Evolutionary conservation across 2,797 vertebrate genomes (phyloP), one percentile per base, ranked within the genome.

Genomic region (Lindbergichthys nudifrons): DNA sequence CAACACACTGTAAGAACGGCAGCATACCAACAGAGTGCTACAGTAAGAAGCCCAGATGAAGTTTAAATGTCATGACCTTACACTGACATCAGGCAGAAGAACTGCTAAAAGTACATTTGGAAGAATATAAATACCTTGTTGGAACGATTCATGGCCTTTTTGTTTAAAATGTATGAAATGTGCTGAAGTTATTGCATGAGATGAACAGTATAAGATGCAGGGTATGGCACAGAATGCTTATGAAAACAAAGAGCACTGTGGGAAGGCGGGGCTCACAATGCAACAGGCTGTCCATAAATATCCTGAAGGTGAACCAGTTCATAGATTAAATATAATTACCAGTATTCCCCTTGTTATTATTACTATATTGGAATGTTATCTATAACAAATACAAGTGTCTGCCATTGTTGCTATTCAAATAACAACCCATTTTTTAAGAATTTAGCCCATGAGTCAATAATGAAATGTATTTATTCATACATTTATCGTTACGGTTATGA

Each of bases 31-130:
- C 83, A 64, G 68, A 75, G 80, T 71, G 75, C 73, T 78, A 21
- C 21, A 21, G 21, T 21, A 75, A 89, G 84, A 77, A 70, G 75
- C 73, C 23, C 56, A 18, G 53, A 73, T 75, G 65, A 85, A 88
- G 83, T 88, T 77, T 86, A 93, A 93, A 94, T 93, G 92, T 90
- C 91, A 91, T 59, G 89, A 86, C 87, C 82, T 89, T 85, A 87
- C 65, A 70, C 50, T 73, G 80, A 78, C 77, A 81, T 70, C 65
- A 62, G 50, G 48, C 61, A 62, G 58, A 45, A 75, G n/a, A 48
- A 76, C 46, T 36, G 23, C 43, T 61, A 15, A 8, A 26, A 30
- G 70, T 70, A 51, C 63, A 63, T 60, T 41, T 9, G 48, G 43
- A 45, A 73, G 63, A 79, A 65, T 41, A 70, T 69, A 47, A 75